Evolutionary conservation across 2,797 vertebrate species (phyloP).

Genomic region (Sebastes oblongus): DNA sequence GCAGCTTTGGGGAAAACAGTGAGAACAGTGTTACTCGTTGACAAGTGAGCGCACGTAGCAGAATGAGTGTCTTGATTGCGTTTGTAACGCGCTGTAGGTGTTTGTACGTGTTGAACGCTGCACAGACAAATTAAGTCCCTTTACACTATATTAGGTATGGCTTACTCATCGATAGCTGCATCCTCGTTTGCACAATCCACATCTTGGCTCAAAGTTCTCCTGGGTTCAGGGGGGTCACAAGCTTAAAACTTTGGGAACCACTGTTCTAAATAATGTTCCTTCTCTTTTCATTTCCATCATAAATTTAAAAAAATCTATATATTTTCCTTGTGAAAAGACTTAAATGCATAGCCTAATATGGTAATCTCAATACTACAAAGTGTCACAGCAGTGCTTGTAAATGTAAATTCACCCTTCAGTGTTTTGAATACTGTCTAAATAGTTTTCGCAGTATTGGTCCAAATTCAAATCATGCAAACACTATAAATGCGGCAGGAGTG

Average conservation of each 20-base stretch:
- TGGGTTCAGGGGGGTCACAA: neutral
- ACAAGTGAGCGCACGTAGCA: constrained; percentile 54
- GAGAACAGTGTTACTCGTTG: constrained; percentile 3
- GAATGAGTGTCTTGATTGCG: neutral
- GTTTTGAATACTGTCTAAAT: neutral
- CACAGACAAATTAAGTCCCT: constrained; percentile 14
- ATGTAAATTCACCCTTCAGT: neutral
- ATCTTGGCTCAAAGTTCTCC: neutral
- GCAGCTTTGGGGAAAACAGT: constrained; percentile 19
- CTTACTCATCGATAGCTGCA: constrained; percentile 2
- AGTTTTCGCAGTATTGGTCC: neutral
- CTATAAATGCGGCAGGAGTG: neutral
- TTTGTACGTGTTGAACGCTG: constrained; percentile 45
- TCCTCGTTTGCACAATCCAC: neutral
- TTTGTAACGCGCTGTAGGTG: neutral
- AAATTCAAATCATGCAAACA: neutral
- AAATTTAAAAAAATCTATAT: neutral
- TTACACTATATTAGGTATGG: constrained; percentile 10
- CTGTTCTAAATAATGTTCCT: neutral
- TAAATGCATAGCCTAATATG: neutral
- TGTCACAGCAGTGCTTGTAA: neutral
- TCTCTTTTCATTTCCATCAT: neutral
- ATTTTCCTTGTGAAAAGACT: neutral
- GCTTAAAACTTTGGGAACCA: neutral
- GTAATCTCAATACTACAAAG: neutral